phyloP scores from a whole-genome alignment of 2,113 vertebrate species.

The Conger conger region DNA sequence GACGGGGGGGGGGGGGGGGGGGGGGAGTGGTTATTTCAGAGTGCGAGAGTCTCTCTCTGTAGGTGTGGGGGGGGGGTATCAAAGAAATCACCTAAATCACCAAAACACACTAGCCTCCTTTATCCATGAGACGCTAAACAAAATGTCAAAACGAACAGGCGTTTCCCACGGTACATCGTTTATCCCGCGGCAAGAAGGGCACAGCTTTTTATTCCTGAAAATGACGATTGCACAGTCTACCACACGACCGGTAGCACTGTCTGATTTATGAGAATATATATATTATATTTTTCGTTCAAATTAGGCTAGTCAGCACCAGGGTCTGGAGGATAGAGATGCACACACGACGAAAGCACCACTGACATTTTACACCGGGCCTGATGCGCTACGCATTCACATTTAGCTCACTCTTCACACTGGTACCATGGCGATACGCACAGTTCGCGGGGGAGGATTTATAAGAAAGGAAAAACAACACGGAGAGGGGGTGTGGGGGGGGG shows the following conservation, averaged over 20 bases:
- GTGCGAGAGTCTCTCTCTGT: neutral
- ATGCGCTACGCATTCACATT: neutral
- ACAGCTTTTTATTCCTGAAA: neutral
- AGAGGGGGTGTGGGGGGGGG: conserved; percentile 42
- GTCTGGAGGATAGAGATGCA: neutral
- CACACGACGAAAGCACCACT: neutral
- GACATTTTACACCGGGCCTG: neutral
- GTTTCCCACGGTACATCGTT: neutral
- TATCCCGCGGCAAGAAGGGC: conserved; percentile 12
- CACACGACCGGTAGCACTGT: neutral
- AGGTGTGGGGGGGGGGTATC: neutral
- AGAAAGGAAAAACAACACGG: neutral
- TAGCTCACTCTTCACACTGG: conserved; percentile 1
- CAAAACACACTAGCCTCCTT: neutral
- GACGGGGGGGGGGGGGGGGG: neutral
- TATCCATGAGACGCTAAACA: neutral
- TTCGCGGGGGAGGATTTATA: neutral
- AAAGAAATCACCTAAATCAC: neutral
- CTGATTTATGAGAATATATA: neutral
- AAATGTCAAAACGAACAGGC: neutral
- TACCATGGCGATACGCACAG: conserved; percentile 15
- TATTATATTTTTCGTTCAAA: neutral
- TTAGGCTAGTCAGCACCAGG: no score
- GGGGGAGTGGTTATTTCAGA: conserved; percentile 1
- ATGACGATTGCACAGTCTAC: neutral